These are phyloP conservation scores for Hyla sarda DNA, from an alignment of 2,113 vertebrate genomes.

Conservation along the genomic window DNA sequence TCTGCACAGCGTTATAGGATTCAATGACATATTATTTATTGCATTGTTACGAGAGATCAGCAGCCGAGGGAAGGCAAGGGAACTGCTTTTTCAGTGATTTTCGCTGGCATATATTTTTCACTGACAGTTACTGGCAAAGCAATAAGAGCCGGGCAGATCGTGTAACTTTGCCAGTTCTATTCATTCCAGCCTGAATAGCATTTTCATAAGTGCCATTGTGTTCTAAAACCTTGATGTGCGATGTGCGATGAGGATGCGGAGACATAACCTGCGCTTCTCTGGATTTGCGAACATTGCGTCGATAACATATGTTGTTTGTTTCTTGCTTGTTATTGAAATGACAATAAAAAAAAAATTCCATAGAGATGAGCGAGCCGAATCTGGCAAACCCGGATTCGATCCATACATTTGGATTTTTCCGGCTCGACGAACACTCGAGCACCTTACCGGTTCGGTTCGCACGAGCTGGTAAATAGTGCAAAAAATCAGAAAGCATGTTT, in stretches of 20 bases:
- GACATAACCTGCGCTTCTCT: background rate
- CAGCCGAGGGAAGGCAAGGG: background rate
- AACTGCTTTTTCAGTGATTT: slow-evolving; percentile 31
- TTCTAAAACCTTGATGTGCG: background rate
- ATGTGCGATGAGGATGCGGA: background rate
- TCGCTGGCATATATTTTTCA: rapidly evolving
- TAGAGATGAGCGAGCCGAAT: too few relatives aligned
- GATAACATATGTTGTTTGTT: background rate
- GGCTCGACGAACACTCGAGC: too few relatives aligned
- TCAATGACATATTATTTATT: slow-evolving; percentile 19
- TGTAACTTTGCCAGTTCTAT: background rate
- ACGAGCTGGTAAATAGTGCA: too few relatives aligned
- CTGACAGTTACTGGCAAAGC: rapidly evolving
- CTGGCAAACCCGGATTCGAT: too few relatives aligned
- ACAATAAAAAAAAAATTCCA: background rate
- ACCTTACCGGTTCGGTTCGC: too few relatives aligned
- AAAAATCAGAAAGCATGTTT: too few relatives aligned
- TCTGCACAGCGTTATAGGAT: slow-evolving; percentile 4
- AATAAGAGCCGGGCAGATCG: rapidly evolving
- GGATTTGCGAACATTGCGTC: background rate
- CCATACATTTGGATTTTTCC: too few relatives aligned
- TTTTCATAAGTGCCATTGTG: slow-evolving; percentile 27
- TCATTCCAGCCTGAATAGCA: background rate
- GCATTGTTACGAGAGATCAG: slow-evolving; percentile 15
- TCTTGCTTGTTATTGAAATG: background rate